Base-by-base conservation (phyloP, 2,797 vertebrate species). In the Esox lucius region DNA sequence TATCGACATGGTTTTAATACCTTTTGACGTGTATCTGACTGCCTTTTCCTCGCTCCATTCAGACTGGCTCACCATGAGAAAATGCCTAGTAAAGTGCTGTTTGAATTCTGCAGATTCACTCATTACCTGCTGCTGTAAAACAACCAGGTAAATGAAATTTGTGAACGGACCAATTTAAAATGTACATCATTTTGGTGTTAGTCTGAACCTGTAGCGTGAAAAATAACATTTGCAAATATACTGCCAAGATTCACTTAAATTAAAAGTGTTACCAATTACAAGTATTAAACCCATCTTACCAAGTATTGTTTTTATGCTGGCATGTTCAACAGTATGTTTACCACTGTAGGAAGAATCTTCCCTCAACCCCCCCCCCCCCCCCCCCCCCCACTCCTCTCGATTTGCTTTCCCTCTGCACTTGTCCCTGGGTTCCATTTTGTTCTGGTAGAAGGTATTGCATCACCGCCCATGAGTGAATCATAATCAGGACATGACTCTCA, bases 381-480 rank as follows among this genome's bases (percentile, higher is more conserved):
- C 31, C 70, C 24, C 76, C 65, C 61, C 24, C 53, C 46, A 42
- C 4, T 42, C 31, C 70, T 24, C 76, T n/a, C 53, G 17, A 35
- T 68, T 64, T 33, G 8, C 53, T 26, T 28, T 24, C 68, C 19
- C 11, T 8, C 49, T 4, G 11, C 35, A 26, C 31, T 79, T 76
- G 78, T 5, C 79, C 81, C 76, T 33, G 74, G 74, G 75, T 79
- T 83, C 80, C 72, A 46, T 80, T 86, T 88, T 0, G 78, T 76
- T 82, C 83, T 87, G 81, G 81, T 62, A 70, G 75, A 77, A 70
- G 74, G 28, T 68, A 53, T 87, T 90, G 88, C 90, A 87, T 91
- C 89, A 85, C 77, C 42, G 31, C 28, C 67, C 28, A 80, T 3
- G 80, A 75, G 77, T 81, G 85, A 89, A 79, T 87, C 87, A 88